Evolutionary conservation across 2,888 invertebrate species (phyloP), one percentile per base, ranked within the genome.

Genomic region (Ophraella communa): DNA sequence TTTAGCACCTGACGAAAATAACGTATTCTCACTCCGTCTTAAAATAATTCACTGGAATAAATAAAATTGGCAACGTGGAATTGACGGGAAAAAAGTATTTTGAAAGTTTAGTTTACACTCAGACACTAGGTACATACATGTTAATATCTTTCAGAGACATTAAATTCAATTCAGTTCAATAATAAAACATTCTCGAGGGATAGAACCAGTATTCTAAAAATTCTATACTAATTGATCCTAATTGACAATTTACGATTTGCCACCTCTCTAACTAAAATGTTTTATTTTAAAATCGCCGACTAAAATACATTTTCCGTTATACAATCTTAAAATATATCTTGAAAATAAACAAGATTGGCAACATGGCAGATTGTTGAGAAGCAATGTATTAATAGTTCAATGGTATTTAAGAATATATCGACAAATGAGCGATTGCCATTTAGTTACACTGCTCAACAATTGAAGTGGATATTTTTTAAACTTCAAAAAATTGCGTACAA

Each of bases 351-450:
- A 44, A 27, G 57, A 62, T 62, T 62, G 62, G 62, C 62, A 62
- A 62, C 56, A 54, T 33, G 30, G 52, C 51, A 52, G 21, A 44
- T 8, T 2, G 17, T 3, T 23, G 23, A 18, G 21, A n/a, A n/a
- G 58, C 53, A 62, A 49, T 47, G 57, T 65, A 65, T 65, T 65
- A 65, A 65, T 65, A 67, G 67, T 60, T 62, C 60, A 62, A 65
- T 62, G 67, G 52, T 67, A 65, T 67, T 65, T 62, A 64, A 44
- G 55, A 47, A 56, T 57, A n/a, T n/a, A 63, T 65, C 56, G 45
- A 58, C 62, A 64, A 67, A 67, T 65, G 57, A 44, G 62, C 57
- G 57, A 56, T 65, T 62, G 54, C 62, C 42, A 60, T 56, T n/a
- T 62, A 60, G 65, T 67, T n/a, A 62, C 18, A 30, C 44, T 39